A percentile compares a stretch with the other conserved stretches of the same genome.
Conservation (phyloP, 2,113 vertebrate genomes). For the Alouatta palliata region DNA sequence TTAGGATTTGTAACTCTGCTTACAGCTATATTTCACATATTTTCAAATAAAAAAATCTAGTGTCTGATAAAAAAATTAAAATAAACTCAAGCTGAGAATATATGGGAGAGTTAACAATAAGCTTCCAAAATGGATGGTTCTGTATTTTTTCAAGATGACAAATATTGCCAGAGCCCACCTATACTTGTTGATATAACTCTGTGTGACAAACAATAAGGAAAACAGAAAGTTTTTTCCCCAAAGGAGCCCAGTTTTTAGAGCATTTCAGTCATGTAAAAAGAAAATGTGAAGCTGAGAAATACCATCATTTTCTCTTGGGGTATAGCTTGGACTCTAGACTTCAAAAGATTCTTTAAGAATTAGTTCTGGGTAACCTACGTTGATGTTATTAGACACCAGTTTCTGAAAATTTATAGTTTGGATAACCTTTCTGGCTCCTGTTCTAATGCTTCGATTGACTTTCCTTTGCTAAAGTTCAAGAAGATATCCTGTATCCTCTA, state of each 20-base stretch:
- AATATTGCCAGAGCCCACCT: background rate
- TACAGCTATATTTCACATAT: background rate
- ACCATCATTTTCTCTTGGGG: background rate
- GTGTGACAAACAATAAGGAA: background rate
- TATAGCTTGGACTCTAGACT: background rate
- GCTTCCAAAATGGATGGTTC: background rate
- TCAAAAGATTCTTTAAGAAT: background rate
- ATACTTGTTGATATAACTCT: background rate
- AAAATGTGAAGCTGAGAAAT: background rate
- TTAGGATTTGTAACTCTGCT: background rate
- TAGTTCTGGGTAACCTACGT: background rate
- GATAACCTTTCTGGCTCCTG: background rate
- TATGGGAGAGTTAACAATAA: background rate
- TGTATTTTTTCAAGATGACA: background rate
- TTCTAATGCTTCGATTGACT: background rate
- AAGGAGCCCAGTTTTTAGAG: background rate
- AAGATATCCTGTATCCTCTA: background rate
- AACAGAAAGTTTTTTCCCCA: background rate
- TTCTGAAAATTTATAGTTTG: background rate
- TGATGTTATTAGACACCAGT: background rate
- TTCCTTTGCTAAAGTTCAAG: background rate
- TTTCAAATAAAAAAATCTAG: background rate
- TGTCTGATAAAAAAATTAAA: constrained; percentile 14
- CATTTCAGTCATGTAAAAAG: background rate
- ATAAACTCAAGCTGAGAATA: background rate